A percentile compares a stretch with the other conserved stretches of the same genome.
Conservation (phyloP, 2,797 vertebrate species). For the Lagorchestes hirsutus region DNA sequence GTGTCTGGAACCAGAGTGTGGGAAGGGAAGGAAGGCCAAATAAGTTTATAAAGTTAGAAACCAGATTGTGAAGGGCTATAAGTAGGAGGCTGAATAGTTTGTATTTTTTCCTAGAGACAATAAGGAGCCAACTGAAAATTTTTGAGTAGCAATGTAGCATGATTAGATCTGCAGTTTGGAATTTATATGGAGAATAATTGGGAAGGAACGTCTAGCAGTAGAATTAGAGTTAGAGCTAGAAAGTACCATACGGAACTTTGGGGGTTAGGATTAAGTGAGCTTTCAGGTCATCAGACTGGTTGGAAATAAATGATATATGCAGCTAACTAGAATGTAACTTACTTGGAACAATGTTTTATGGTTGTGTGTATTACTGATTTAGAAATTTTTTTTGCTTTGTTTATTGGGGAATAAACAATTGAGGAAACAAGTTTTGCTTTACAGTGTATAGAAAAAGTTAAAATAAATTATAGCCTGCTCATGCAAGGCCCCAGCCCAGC, state of each 20-base stretch:
- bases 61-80: not conserved
- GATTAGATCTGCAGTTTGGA: not conserved
- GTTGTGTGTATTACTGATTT: not conserved
- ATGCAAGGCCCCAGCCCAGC: constrained; percentile 15
- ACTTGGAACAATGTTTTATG: not conserved
- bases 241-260: not conserved
- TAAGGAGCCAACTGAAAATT: not conserved
- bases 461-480: constrained; percentile 3
- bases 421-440: constrained; percentile 16
- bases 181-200: not conserved
- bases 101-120: not conserved
- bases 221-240: not conserved
- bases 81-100: not conserved
- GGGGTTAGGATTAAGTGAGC: not conserved
- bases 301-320: not conserved
- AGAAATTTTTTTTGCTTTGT: constrained; percentile 56
- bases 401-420: constrained; percentile 16
- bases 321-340: not conserved
- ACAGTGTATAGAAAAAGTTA: constrained; percentile 60
- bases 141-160: not conserved
- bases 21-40: not conserved
- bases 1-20: not conserved
- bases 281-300: constrained; percentile 1
- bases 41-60: not conserved
- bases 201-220: not conserved